Base-by-base conservation (phyloP, 2,888 invertebrate genomes). In the Eupithecia tripunctaria region DNA sequence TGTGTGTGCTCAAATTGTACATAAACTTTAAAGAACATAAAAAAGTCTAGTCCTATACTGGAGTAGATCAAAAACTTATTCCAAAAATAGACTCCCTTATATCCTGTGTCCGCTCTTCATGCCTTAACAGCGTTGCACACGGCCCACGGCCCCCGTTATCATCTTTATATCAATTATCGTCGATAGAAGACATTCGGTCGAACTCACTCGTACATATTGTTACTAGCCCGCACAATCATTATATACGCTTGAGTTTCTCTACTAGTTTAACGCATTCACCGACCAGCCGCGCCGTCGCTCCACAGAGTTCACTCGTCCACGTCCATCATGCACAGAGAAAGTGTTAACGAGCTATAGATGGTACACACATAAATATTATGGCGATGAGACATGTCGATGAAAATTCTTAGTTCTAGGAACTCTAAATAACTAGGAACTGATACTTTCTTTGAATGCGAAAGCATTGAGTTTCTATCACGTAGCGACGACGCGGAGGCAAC, bases 121-220 rank as follows among this genome's bases (percentile, higher is more conserved):
- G 2, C 29, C 73, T 78, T 78, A 74, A 74, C 25, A 32, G 29
- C 18, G 10, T 18, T 74, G 79, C 75, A 60, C 71, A 76, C 79
- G 83, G 76, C 71, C 74, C 71, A 76, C 79, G 83, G 76, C 71
- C 74, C 65, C 74, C 18, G 8, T 47, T 51, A 67, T 80, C 81
- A 80, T 80, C 79, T 67, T 74, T 66, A 47, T 78, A 79, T 76
- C 76, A 78, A 76, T 77, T 75, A 78, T 79, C 75, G 68, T 64
- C 67, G 78, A 74, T 78, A 66, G 21, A 69, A 56, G 68, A 68
- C 68, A 69, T 68, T 60, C 2, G 56, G 68, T 60, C 38, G 38
- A n/a, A 60, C 63, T 14, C 29, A 59, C 66, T 63, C 68, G 62
- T 21, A 29, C 68, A 43, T 38, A 21, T 64, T 71, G 75, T 72